Evolutionary conservation across 2,888 invertebrate species (phyloP), one percentile per base, ranked within the genome.

Genomic region (Lissocephala sabroskyi): DNA sequence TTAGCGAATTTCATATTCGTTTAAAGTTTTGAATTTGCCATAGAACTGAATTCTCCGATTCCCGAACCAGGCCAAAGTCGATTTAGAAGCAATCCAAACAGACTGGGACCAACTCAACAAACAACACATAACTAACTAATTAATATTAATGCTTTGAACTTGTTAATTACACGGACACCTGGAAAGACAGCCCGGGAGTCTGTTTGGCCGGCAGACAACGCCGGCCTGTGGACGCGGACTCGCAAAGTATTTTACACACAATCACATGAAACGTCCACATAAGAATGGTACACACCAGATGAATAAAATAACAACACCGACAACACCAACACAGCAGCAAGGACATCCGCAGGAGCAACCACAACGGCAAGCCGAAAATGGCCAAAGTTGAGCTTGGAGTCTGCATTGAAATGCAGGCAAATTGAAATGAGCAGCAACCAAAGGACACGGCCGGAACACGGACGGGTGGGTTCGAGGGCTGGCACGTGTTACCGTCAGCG

Each of bases 101-200:
- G 23, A 23, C 32, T 10, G 10, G 32, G 32, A 32, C 5, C 3
- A 32, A 32, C 6, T 32, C 32, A 36, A 14, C 36, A 49, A 50
- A 50, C 59, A 43, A 47, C 57, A 62, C 41, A 44, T 73, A 77
- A 79, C 78, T 66, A 65, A 62, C 78, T 78, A 75, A 78, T 79
- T 80, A 78, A 80, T 78, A 78, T 78, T 77, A 80, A 78, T 78
- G 76, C 66, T 51, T 60, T 54, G 65, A 66, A 68, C 74, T 75
- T 76, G 76, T 78, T 78, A 79, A 78, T 78, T 79, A 75, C 60
- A 56, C 49, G 48, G 36, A 35, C 53, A 49, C 40, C 28, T 41
- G 23, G 53, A 56, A 30, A 52, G 45, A 36, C 45, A 14, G 7
- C n/a, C n/a, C n/a, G n/a, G n/a, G n/a, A n/a, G n/a, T n/a, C n/a